Evolutionary conservation across 2,113 vertebrate genomes (phyloP).

Genomic region (Steatornis caripensis): DNA sequence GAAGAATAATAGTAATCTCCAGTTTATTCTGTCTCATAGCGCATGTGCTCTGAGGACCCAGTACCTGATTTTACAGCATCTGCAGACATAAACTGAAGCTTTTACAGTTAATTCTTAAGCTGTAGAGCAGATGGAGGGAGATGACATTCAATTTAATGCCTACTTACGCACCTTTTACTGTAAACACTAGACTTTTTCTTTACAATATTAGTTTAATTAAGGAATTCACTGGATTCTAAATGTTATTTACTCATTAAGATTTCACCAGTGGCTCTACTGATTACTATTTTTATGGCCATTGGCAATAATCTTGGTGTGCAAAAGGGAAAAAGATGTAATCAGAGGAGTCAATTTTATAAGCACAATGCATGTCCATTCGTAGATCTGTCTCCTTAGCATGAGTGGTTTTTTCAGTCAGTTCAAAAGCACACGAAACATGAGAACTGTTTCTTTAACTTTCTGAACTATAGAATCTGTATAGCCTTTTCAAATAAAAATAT

Average conservation of each 20-base stretch:
- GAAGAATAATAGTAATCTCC: neutral
- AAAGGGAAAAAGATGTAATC: neutral
- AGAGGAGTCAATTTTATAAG: neutral
- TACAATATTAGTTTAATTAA: slow-evolving; percentile 19
- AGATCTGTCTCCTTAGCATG: neutral
- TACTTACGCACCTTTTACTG: slow-evolving; percentile 9
- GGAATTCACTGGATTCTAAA: neutral
- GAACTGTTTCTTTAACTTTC: neutral
- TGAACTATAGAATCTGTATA: neutral
- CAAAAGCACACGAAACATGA: neutral
- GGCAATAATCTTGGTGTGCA: neutral
- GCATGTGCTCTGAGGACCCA: neutral
- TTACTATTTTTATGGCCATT: neutral
- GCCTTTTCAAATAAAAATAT: neutral
- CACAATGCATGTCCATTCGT: neutral
- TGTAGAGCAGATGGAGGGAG: slow-evolving; percentile 17
- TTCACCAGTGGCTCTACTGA: neutral
- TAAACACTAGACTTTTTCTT: slow-evolving; percentile 15
- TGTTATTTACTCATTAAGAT: neutral
- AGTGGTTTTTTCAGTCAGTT: neutral
- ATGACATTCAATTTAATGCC: slow-evolving; percentile 18
- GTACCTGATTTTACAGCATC: neutral
- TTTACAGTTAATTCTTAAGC: slow-evolving; percentile 18
- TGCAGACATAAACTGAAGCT: neutral
- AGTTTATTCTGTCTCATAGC: neutral